Evolutionary conservation across 2,888 invertebrate genomes (phyloP).

Genomic region (Tolmerus cingulatus): DNA sequence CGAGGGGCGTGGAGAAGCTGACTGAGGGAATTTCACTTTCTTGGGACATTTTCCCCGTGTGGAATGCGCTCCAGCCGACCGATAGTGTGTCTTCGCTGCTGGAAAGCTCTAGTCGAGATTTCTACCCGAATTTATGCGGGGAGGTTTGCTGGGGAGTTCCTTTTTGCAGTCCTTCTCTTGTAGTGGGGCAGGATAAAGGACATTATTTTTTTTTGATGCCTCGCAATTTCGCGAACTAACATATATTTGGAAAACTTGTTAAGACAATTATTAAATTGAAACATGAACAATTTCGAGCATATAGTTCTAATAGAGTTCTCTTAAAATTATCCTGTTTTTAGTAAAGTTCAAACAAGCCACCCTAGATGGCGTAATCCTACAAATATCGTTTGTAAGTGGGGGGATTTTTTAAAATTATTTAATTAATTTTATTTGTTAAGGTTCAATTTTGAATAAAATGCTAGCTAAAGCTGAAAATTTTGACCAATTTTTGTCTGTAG

Average conservation of each 20-base stretch:
- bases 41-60: background rate
- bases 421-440: too few relatives aligned
- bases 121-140: background rate
- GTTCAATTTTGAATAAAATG: too few relatives aligned
- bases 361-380: background rate
- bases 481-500: too few relatives aligned
- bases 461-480: too few relatives aligned
- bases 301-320: too few relatives aligned
- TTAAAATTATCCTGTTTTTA: background rate
- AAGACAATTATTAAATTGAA: background rate
- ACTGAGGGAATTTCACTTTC: background rate
- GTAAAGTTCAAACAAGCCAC: background rate
- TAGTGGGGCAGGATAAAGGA: background rate
- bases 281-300: background rate
- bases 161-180: background rate
- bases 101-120: conserved; percentile 4
- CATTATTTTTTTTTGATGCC: background rate
- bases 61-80: background rate
- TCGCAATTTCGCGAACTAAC: background rate
- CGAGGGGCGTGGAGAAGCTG: background rate
- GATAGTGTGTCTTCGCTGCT: background rate
- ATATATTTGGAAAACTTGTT: background rate
- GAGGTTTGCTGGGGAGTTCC: background rate
- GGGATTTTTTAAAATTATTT: too few relatives aligned
- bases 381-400: background rate